A percentile compares a stretch with the other conserved stretches of the same genome.
phyloP scores from a whole-genome alignment of 2,113 vertebrate species.

The Brachyhypopomus gauderio region DNA sequence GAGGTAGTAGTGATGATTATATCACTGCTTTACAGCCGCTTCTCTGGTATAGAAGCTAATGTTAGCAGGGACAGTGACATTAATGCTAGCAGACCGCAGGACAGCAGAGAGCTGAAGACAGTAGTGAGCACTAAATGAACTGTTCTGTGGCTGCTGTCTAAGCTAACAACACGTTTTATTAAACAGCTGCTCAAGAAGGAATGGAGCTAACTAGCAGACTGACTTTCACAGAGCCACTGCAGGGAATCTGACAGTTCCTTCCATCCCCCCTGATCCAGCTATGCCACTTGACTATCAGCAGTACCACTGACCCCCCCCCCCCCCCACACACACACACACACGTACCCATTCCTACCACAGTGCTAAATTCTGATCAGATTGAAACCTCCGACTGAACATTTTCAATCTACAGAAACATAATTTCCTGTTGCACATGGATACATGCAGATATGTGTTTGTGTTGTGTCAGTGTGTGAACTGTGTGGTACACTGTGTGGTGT shows the following conservation, averaged over 20 bases:
- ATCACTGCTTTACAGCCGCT: neutral
- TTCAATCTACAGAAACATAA: neutral
- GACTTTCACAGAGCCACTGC: neutral
- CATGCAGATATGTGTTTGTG: neutral
- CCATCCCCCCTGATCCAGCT: neutral
- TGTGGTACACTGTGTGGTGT: neutral
- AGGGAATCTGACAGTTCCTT: neutral
- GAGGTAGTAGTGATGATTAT: no score
- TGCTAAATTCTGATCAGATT: neutral
- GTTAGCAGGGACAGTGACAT: neutral
- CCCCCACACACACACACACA: no score
- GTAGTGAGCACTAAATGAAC: neutral
- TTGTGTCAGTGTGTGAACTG: neutral
- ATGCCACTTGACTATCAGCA: neutral
- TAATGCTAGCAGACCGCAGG: neutral
- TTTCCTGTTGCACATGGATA: neutral
- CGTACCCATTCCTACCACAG: no score
- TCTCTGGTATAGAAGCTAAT: neutral
- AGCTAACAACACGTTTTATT: neutral
- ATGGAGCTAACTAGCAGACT: neutral
- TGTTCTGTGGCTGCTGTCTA: neutral
- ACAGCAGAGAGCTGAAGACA: neutral
- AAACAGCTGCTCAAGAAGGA: conserved; percentile 6
- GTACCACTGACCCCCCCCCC: neutral
- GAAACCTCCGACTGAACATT: neutral